A percentile compares a stretch with the other conserved stretches of the same genome.
phyloP scores from a whole-genome alignment of 1,140 invertebrate genomes.

The Campoletis sonorensis region DNA sequence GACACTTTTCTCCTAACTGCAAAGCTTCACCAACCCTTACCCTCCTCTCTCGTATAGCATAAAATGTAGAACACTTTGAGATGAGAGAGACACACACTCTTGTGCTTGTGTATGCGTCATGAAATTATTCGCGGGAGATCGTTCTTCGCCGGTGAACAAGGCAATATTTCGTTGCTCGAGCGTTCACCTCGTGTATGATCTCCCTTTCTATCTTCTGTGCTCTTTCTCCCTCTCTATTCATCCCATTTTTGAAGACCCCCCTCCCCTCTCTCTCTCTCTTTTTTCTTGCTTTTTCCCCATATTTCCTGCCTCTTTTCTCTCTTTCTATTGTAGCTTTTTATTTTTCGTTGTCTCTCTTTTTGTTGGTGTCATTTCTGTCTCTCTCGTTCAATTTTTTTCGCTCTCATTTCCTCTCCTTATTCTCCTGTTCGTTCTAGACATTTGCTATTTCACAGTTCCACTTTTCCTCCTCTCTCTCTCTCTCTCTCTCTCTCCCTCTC shows the following conservation, averaged over 20 bases:
- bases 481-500: no score
- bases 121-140: slow-evolving; percentile 69
- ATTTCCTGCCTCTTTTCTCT: background rate
- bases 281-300: background rate
- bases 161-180: slow-evolving; percentile 65
- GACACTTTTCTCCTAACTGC: slow-evolving; percentile 11
- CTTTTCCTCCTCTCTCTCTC: background rate
- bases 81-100: background rate
- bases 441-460: background rate
- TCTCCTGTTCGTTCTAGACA: slow-evolving; percentile 13
- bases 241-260: no score
- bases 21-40: background rate
- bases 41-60: background rate
- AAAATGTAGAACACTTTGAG: slow-evolving; percentile 29
- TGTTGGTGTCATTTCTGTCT: background rate
- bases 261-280: background rate
- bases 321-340: background rate
- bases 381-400: background rate
- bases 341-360: no score
- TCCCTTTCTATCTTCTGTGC: background rate
- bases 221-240: background rate
- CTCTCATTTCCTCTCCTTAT: slow-evolving; percentile 18
- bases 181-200: slow-evolving; percentile 21
- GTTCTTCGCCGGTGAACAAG: slow-evolving; percentile 60
- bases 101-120: slow-evolving; percentile 58